Percentiles rank a stretch among this genome's conserved stretches.
phyloP scores from a whole-genome alignment of 1,140 invertebrate genomes.

The Anthonomus grandis region DNA sequence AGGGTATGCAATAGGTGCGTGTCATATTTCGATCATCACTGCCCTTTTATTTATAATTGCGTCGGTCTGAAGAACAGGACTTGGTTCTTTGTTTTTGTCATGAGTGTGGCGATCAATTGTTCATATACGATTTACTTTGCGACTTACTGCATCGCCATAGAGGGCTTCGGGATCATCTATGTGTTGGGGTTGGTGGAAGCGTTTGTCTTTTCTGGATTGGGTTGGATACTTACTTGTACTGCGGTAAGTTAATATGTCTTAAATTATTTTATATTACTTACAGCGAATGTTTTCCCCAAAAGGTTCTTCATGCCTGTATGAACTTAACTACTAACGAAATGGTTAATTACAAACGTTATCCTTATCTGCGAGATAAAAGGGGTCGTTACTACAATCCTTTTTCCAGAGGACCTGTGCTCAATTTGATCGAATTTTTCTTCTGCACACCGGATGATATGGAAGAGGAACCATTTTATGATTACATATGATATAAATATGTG shows the following conservation, averaged over 20 bases:
- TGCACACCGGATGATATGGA: slow-evolving; percentile 72
- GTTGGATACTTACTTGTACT: slow-evolving; percentile 83
- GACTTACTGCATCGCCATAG: slow-evolving; percentile 79
- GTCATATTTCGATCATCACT: slow-evolving; percentile 91
- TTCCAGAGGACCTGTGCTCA: slow-evolving; percentile 78
- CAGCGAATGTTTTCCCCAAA: background rate
- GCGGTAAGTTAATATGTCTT: slow-evolving; percentile 63
- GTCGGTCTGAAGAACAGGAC: slow-evolving; percentile 81
- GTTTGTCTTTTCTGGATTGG: slow-evolving; percentile 76
- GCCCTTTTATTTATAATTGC: slow-evolving; percentile 93
- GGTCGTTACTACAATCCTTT: slow-evolving; percentile 88
- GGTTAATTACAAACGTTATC: slow-evolving; percentile 89
- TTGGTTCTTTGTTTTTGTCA: slow-evolving; percentile 89
- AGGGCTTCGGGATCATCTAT: slow-evolving; percentile 80
- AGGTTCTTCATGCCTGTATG: slow-evolving; percentile 83
- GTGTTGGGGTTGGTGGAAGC: slow-evolving; percentile 78
- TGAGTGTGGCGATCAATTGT: slow-evolving; percentile 81
- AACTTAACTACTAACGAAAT: slow-evolving; percentile 93
- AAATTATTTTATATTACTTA: background rate
- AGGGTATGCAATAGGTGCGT: slow-evolving; percentile 89
- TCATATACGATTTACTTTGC: slow-evolving; percentile 85
- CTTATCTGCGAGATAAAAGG: slow-evolving; percentile 80
- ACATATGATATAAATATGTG: slow-evolving; percentile 38
- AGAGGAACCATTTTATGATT: slow-evolving; percentile 60
- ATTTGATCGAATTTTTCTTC: slow-evolving; percentile 86